A percentile compares a stretch with the other conserved stretches of the same genome.
These are phyloP conservation scores for Lamellibrachia satsuma DNA, from an alignment of 2,888 invertebrate genomes.

Conservation along the genomic window DNA sequence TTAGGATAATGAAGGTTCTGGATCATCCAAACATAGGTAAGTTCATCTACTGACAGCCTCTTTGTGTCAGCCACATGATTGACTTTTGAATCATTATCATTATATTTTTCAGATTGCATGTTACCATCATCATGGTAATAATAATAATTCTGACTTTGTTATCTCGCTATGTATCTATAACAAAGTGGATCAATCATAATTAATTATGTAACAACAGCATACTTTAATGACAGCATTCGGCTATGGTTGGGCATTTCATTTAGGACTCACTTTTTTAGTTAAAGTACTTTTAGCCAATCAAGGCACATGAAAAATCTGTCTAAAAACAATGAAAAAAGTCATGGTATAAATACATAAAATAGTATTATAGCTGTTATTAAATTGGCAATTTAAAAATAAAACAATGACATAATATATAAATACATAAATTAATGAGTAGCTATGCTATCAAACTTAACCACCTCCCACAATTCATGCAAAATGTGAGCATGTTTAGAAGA, in stretches of 20 bases:
- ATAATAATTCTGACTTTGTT: background rate
- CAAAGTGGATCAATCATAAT: background rate
- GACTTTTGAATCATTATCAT: background rate
- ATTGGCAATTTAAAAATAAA: no score
- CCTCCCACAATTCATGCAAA: background rate
- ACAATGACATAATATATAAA: no score
- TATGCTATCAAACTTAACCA: background rate
- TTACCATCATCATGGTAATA: background rate
- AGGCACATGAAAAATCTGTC: background rate
- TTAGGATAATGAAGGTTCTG: slow-evolving; percentile 45
- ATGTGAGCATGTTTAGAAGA: background rate
- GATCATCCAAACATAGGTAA: slow-evolving; percentile 46
- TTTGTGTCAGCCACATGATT: background rate
- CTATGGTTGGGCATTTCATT: background rate
- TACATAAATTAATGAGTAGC: background rate
- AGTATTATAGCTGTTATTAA: no score
- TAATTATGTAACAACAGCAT: background rate
- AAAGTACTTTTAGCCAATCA: background rate
- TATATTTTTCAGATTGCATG: background rate
- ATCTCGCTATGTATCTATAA: background rate
- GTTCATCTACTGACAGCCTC: background rate
- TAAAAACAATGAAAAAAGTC: background rate
- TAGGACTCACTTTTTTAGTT: background rate
- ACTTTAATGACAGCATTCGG: background rate
- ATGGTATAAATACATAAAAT: background rate